Percentiles rank a stretch among this genome's conserved stretches.
phyloP scores from a whole-genome alignment of 2,797 vertebrate species.

The Phataginus tricuspis region DNA sequence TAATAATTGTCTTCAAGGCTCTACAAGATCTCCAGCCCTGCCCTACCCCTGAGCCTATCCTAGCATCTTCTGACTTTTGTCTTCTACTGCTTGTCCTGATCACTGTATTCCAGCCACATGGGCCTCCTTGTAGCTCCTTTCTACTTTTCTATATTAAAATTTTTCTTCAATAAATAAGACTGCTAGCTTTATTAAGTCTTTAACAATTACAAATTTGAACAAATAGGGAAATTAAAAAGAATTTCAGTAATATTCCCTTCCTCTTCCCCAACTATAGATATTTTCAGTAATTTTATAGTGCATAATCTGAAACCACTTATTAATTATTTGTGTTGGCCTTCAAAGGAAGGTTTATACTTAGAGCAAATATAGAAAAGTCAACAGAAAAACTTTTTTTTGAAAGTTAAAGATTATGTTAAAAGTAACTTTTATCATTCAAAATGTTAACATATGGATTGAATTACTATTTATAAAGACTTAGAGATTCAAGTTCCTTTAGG shows the following conservation, averaged over 20 bases:
- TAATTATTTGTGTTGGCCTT: background rate
- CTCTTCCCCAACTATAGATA: background rate
- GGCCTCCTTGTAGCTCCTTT: background rate
- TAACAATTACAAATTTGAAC: conserved; percentile 19
- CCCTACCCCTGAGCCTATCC: background rate
- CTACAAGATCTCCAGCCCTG: background rate
- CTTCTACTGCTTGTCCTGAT: background rate
- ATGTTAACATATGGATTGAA: background rate
- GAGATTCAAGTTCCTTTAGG: background rate
- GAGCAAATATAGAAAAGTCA: background rate
- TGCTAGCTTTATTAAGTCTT: background rate
- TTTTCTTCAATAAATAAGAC: conserved; percentile 39
- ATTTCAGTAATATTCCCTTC: background rate
- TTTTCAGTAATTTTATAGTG: background rate
- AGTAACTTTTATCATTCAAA: conserved; percentile 13
- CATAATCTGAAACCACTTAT: background rate
- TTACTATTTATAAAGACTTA: background rate
- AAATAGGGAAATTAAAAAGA: background rate
- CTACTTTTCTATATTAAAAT: conserved; percentile 7
- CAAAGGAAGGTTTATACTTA: conserved; percentile 25
- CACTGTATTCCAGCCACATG: background rate
- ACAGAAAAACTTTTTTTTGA: background rate
- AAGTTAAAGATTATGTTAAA: background rate
- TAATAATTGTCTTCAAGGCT: background rate
- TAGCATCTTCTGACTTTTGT: background rate